Conservation (phyloP, 2,888 invertebrate species). For the Seira ritae region DNA sequence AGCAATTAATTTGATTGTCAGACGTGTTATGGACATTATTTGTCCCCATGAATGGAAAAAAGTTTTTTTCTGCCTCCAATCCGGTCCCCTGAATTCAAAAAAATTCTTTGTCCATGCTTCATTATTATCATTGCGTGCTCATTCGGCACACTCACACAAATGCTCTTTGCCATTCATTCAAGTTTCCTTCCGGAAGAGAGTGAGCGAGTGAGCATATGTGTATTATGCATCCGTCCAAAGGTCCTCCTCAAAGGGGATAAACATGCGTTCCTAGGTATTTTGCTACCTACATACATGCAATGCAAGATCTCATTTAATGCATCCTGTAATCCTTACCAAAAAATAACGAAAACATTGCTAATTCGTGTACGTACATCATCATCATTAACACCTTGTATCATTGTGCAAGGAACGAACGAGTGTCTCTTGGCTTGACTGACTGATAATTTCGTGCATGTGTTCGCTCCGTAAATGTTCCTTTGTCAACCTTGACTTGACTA, state of each 20-base stretch:
- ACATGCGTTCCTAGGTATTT: too few relatives aligned
- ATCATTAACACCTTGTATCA: conserved; percentile 40
- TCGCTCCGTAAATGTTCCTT: conserved; percentile 8
- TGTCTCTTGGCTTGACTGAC: conserved; percentile 19
- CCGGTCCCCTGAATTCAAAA: conserved; percentile 4
- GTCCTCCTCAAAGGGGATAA: too few relatives aligned
- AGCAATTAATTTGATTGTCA: conserved; percentile 56
- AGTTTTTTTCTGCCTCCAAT: too few relatives aligned
- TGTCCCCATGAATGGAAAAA: background rate
- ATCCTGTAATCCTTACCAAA: background rate
- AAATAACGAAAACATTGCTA: background rate
- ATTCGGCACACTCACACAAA: background rate
- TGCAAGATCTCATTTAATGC: background rate
- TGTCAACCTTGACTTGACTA: conserved; percentile 35
- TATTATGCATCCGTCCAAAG: background rate
- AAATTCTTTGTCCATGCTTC: conserved; percentile 6
- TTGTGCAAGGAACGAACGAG: conserved; percentile 35
- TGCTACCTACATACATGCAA: too few relatives aligned
- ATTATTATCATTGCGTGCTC: background rate
- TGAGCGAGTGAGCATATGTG: background rate
- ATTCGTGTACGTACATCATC: conserved; percentile 34
- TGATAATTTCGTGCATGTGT: too few relatives aligned
- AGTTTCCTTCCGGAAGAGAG: conserved; percentile 47
- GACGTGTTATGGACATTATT: conserved; percentile 29
- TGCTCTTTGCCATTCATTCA: conserved; percentile 28